Evolutionary conservation across 2,888 invertebrate genomes (phyloP).

Genomic region (Perizoma flavofasciatum): DNA sequence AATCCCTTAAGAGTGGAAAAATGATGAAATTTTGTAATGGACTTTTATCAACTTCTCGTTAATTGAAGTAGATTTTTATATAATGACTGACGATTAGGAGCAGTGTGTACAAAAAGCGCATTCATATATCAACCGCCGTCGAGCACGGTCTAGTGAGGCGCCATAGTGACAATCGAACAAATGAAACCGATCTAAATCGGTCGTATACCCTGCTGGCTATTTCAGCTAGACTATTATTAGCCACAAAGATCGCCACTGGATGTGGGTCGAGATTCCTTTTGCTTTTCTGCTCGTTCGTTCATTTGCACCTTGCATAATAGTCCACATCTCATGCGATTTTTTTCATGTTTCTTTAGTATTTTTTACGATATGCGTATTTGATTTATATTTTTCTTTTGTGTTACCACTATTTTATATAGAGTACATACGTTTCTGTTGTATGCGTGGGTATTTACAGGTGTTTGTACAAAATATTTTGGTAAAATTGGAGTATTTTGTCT

Average conservation of each 20-base stretch:
- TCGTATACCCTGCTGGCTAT: conserved; percentile 71
- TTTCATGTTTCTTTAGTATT: neutral
- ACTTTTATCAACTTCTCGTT: too few relatives aligned
- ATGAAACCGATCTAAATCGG: conserved; percentile 61
- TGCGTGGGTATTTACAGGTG: too few relatives aligned
- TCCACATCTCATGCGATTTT: neutral
- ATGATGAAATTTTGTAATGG: too few relatives aligned
- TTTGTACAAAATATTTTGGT: too few relatives aligned
- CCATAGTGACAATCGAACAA: conserved; percentile 53
- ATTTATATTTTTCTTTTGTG: neutral
- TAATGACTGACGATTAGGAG: neutral
- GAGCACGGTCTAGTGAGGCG: conserved; percentile 40
- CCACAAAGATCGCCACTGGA: conserved; percentile 60
- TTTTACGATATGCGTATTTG: too few relatives aligned
- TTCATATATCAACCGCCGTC: conserved; percentile 32
- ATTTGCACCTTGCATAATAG: conserved; percentile 49
- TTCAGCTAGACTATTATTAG: conserved; percentile 70
- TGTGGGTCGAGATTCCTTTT: conserved; percentile 73
- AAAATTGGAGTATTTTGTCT: too few relatives aligned
- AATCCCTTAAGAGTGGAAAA: neutral
- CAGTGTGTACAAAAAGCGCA: conserved; percentile 1
- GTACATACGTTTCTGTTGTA: too few relatives aligned
- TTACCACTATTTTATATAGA: too few relatives aligned
- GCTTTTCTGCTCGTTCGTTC: conserved; percentile 44
- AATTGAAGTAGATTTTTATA: too few relatives aligned